Evolutionary conservation across 1,140 invertebrate genomes (phyloP).

Genomic region (Drosophila elegans): DNA sequence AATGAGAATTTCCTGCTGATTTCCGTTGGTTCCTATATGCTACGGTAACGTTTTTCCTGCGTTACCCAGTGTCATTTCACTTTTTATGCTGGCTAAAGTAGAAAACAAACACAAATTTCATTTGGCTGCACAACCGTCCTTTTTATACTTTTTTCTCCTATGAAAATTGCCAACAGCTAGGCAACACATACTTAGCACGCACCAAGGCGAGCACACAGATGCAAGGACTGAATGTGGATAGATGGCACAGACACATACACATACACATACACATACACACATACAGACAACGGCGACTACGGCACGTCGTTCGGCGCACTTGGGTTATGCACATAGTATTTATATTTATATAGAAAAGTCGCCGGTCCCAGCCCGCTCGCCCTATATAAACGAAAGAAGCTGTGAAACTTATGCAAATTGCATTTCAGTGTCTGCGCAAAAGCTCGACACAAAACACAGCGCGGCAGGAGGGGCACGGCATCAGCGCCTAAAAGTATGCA

Average conservation of each 20-base stretch:
- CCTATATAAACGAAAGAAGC: slow-evolving; percentile 80
- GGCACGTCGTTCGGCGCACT: slow-evolving; percentile 58
- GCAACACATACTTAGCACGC: slow-evolving; percentile 77
- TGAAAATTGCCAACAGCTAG: slow-evolving; percentile 76
- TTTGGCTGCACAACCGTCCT: slow-evolving; percentile 45
- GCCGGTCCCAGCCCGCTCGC: slow-evolving; percentile 9
- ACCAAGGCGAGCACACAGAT: slow-evolving; percentile 19
- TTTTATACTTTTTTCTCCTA: slow-evolving; percentile 33
- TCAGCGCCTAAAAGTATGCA: slow-evolving; percentile 76
- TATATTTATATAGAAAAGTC: slow-evolving; percentile 80
- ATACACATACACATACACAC: too few species aligned
- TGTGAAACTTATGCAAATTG: slow-evolving; percentile 84
- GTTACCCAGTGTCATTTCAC: slow-evolving; percentile 61
- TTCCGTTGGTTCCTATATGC: slow-evolving; percentile 26
- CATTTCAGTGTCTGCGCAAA: slow-evolving; percentile 81
- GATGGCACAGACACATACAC: slow-evolving; percentile 9
- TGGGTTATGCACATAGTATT: slow-evolving; percentile 80
- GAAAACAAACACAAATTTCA: slow-evolving; percentile 69
- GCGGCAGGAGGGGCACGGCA: slow-evolving; percentile 13
- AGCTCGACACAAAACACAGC: slow-evolving; percentile 68
- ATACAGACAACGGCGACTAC: background rate
- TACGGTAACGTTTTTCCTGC: slow-evolving; percentile 26
- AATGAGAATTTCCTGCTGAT: slow-evolving; percentile 42
- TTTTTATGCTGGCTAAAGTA: slow-evolving; percentile 53
- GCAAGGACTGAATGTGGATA: slow-evolving; percentile 24